Conservation (phyloP, 2,797 vertebrate genomes). For the Rhinella marina region DNA sequence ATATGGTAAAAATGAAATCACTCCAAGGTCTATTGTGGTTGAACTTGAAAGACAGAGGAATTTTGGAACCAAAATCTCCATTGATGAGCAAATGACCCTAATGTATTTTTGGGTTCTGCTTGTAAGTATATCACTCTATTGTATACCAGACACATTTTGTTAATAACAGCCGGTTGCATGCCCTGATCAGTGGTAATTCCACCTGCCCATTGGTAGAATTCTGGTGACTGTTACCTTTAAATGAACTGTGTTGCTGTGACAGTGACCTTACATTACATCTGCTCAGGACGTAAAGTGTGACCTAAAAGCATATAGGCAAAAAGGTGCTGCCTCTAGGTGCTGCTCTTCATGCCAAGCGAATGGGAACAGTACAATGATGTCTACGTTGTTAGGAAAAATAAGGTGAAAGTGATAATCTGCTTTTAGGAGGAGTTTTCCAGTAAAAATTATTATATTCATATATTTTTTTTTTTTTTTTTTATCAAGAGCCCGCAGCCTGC, state of each 20-base stretch:
- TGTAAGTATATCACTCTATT: constrained; percentile 95
- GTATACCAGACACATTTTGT: constrained; percentile 80
- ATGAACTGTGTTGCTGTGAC: constrained; percentile 1
- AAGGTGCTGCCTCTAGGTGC: neutral
- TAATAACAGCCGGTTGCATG: constrained; percentile 81
- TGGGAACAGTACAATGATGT: too few relatives aligned
- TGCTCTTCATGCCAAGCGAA: too few relatives aligned
- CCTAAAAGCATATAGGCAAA: neutral
- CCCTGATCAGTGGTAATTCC: constrained; percentile 68
- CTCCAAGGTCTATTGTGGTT: constrained; percentile 91
- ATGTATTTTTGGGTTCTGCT: constrained; percentile 89
- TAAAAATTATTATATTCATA: too few relatives aligned
- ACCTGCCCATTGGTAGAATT: neutral
- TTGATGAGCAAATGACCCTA: constrained; percentile 94
- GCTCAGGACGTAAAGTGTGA: neutral
- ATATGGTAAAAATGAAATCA: constrained; percentile 87
- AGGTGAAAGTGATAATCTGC: too few relatives aligned
- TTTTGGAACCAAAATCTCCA: constrained; percentile 92
- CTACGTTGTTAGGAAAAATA: too few relatives aligned
- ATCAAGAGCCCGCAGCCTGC: too few relatives aligned
- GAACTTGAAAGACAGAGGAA: constrained; percentile 94
- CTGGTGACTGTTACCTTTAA: neutral
- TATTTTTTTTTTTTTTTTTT: too few relatives aligned
- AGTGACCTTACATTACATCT: neutral
- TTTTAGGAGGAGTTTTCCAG: too few relatives aligned